A percentile compares a stretch with the other conserved stretches of the same genome.
These are phyloP conservation scores for Goniozus legneri DNA, from an alignment of 1,140 invertebrate species.

Conservation along the genomic window DNA sequence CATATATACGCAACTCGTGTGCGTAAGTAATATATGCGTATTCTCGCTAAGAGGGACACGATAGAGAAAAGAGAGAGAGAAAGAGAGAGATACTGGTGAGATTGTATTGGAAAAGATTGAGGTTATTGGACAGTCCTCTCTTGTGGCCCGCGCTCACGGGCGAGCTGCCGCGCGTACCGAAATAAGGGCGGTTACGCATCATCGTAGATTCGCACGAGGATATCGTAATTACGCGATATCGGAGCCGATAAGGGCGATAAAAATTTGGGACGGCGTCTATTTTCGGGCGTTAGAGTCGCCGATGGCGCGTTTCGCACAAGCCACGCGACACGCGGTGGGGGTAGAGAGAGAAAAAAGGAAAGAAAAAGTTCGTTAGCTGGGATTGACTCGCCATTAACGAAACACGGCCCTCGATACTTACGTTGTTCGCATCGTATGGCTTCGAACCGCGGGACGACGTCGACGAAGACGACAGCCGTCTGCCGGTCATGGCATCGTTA, in stretches of 20 bases:
- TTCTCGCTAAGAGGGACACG: no score
- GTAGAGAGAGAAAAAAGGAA: background rate
- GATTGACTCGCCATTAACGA: background rate
- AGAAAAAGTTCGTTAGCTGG: background rate
- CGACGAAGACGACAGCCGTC: no score
- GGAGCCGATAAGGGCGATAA: no score
- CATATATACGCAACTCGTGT: no score
- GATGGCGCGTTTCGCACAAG: background rate
- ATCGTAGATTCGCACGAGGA: no score
- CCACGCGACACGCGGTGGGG: background rate
- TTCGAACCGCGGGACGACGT: slow-evolving; percentile 35
- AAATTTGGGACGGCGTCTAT: background rate
- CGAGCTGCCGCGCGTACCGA: background rate
- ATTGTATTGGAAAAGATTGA: slow-evolving; percentile 29
- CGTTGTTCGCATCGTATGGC: slow-evolving; percentile 50
- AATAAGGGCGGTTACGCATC: no score
- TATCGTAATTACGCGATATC: no score
- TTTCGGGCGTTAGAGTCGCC: background rate
- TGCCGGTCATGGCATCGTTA: slow-evolving; percentile 35
- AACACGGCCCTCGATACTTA: slow-evolving; percentile 33
- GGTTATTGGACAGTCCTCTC: slow-evolving; percentile 26
- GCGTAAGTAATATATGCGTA: no score
- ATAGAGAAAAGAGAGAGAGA: no score
- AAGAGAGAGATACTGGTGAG: no score
- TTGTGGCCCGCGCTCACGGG: slow-evolving; percentile 1